A percentile compares a stretch with the other conserved stretches of the same genome.
phyloP scores from a whole-genome alignment of 2,888 invertebrate species.

The Heliconius aoede region DNA sequence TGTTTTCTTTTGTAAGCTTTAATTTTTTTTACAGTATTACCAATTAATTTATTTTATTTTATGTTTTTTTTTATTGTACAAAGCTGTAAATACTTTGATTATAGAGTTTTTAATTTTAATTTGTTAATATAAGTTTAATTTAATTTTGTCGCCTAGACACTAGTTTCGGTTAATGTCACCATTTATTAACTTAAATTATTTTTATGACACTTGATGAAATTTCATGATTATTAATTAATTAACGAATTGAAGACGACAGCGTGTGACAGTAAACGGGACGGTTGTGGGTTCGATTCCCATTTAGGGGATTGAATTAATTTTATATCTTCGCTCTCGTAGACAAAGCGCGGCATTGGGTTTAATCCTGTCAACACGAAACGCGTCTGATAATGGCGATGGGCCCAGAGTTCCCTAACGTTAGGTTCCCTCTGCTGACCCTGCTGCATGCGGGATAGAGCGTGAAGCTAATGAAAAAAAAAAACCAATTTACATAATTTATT shows the following conservation, averaged over 20 bases:
- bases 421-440: no score
- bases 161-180: not conserved
- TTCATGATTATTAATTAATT: not conserved
- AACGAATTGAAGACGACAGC: not conserved
- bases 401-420: no score
- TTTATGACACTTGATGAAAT: no score
- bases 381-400: no score
- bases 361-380: no score
- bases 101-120: conserved; percentile 48
- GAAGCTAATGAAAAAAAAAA: not conserved
- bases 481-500: not conserved
- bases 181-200: not conserved
- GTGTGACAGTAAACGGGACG: no score
- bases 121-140: conserved; percentile 51
- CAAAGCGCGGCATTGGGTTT: not conserved
- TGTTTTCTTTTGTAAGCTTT: conserved; percentile 55
- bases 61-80: conserved; percentile 63
- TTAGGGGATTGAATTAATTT: not conserved
- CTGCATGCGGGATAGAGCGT: not conserved
- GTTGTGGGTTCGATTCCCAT: no score
- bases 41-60: conserved; percentile 71
- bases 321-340: not conserved
- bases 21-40: conserved; percentile 81
- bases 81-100: conserved; percentile 77
- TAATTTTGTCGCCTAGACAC: conserved; percentile 22